phyloP scores from a whole-genome alignment of 2,797 vertebrate species.

The Atherinosoma microstoma region DNA sequence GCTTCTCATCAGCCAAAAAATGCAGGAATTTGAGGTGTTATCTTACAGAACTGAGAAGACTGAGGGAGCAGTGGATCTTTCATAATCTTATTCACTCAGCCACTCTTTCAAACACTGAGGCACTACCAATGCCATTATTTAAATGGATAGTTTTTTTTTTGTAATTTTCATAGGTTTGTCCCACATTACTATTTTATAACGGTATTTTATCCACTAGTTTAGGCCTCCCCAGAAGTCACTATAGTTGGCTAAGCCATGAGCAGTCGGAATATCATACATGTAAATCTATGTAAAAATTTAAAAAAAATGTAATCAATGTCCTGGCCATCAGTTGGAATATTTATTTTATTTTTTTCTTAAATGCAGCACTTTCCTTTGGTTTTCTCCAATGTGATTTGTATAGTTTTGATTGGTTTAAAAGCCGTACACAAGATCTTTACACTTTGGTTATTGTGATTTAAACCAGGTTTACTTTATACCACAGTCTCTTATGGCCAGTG shows the following conservation, averaged over 20 bases:
- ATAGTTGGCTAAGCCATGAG: not conserved
- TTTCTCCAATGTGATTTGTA: not conserved
- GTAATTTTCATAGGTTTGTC: not conserved
- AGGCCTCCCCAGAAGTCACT: not conserved
- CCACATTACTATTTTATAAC: not conserved
- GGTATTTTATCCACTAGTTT: conserved; percentile 1
- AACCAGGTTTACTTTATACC: too few relatives aligned
- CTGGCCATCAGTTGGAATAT: not conserved
- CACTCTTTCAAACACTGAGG: conserved; percentile 36
- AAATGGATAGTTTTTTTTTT: not conserved
- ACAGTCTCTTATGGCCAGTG: not conserved
- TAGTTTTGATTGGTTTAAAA: too few relatives aligned
- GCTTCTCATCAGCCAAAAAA: conserved; percentile 59
- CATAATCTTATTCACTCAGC: conserved; percentile 23
- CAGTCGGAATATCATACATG: not conserved
- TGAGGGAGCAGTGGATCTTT: conserved; percentile 29
- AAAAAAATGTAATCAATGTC: not conserved
- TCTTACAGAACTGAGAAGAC: conserved; percentile 28
- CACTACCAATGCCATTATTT: conserved; percentile 26
- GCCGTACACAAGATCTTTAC: too few relatives aligned
- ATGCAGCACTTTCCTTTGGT: not conserved
- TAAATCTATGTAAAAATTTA: too few relatives aligned
- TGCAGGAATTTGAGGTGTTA: conserved; percentile 18
- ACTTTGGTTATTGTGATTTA: not conserved
- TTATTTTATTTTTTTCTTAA: not conserved